These are phyloP conservation scores for Zenarchopterus dispar DNA, from an alignment of 2,797 vertebrate species.

Conservation along the genomic window DNA sequence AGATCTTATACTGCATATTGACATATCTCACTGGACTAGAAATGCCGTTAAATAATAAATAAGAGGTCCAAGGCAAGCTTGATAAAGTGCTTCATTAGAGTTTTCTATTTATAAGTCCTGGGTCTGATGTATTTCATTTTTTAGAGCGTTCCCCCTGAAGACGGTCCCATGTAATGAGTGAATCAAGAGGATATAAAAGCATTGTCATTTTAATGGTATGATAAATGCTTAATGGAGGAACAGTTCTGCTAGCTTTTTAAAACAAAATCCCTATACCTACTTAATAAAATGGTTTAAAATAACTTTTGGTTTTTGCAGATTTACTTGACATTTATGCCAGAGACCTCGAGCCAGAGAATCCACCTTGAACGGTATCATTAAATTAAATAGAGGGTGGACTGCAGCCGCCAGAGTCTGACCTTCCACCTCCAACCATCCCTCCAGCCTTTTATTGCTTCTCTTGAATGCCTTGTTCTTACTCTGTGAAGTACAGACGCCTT, in stretches of 20 bases:
- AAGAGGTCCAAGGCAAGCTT: conserved; percentile 52
- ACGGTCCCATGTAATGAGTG: conserved; percentile 48
- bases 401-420: conserved; percentile 58
- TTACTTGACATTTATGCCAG: conserved; percentile 30
- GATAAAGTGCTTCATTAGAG: conserved; percentile 74
- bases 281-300: conserved; percentile 22
- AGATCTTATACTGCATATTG: conserved; percentile 63
- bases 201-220: conserved; percentile 40
- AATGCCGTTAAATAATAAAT: conserved; percentile 71
- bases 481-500: conserved; percentile 40
- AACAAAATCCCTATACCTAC: conserved; percentile 13
- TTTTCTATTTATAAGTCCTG: conserved; percentile 67
- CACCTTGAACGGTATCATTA: conserved; percentile 58
- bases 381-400: conserved; percentile 48
- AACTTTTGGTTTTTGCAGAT: conserved; percentile 34
- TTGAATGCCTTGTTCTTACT: conserved; percentile 43
- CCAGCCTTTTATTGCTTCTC: conserved; percentile 44
- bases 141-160: conserved; percentile 35
- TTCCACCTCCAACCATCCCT: conserved; percentile 51
- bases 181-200: conserved; percentile 43
- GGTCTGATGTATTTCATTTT: conserved; percentile 57
- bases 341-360: conserved; percentile 29
- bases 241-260: conserved; percentile 17
- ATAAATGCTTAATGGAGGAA: conserved; percentile 39
- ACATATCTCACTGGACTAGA: conserved; percentile 62